Evolutionary conservation across 2,113 vertebrate species (phyloP), one percentile per base, ranked within the genome.

Genomic region (Actenoides lindsayi): DNA sequence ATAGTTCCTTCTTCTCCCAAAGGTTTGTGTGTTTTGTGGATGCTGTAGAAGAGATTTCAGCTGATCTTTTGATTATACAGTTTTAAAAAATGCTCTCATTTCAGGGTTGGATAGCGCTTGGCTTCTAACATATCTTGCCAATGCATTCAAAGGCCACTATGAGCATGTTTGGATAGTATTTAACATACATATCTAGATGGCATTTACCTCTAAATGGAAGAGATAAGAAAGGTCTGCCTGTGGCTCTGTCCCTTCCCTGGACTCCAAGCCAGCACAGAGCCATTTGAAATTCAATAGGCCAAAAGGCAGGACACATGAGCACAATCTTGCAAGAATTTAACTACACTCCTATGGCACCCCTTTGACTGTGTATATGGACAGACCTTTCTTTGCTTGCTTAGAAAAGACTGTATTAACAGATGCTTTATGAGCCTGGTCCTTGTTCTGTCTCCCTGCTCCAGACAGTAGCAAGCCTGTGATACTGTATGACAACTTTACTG

Each of bases 381-480:
- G 39, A 7, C 15, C 5, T 33, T 16, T n/a, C 30, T 62, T 2
- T 46, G 33, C 1, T 3, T 23, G 9, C 33, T 83, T 62, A 25
- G 20, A 75, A 37, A 65, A 57, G 23, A 18, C 13, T 59, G 2
- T 23, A 46, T 50, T 21, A 21, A 31, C 9, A 82, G 25, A 27
- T 37, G 50, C 11, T 76, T 68, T 35, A 41, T 51, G 27, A 51
- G 24, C 30, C 20, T 37, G 15, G 10, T 33, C 33, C 31, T 68
- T 59, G 9, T 30, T 41, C 62, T 71, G 23, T 25, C 53, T 81
- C 16, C 16, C 9, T 63, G n/a, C 18, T 39, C 46, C 67, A 35
- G 51, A 14, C 24, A 21, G 11, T 8, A 70, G 20, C 0, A 0
- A 69, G 37, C 5, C 33, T 35, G 30, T 75, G 39, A 31, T 60